phyloP scores from a whole-genome alignment of 1,140 invertebrate species.

The Sycophaga agraensis region DNA sequence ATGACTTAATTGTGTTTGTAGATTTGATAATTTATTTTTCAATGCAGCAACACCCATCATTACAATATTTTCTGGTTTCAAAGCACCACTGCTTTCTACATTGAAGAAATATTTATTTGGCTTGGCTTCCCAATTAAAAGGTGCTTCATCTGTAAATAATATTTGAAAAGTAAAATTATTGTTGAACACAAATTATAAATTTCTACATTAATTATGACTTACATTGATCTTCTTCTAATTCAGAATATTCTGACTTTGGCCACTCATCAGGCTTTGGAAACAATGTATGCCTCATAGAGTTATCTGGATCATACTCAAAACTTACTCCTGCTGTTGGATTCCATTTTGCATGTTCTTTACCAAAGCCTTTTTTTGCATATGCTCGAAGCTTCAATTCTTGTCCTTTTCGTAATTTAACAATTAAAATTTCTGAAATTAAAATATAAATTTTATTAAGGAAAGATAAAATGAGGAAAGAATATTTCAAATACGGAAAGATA shows the following conservation, averaged over 20 bases:
- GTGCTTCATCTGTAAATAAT: slow-evolving; percentile 74
- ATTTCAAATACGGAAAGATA: too few species aligned
- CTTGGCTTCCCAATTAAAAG: slow-evolving; percentile 90
- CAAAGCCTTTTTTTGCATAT: slow-evolving; percentile 95
- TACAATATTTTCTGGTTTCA: slow-evolving; percentile 97
- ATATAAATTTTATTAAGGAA: too few species aligned
- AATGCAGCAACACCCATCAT: slow-evolving; percentile 89
- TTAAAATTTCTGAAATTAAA: slow-evolving; percentile 77
- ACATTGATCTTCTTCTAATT: slow-evolving; percentile 91
- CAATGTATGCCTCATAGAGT: slow-evolving; percentile 92
- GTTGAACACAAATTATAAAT: not conserved
- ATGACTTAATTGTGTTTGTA: slow-evolving; percentile 89
- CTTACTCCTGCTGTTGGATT: slow-evolving; percentile 97
- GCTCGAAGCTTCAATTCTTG: slow-evolving; percentile 95
- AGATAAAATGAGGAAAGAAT: too few species aligned
- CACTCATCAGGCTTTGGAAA: slow-evolving; percentile 98
- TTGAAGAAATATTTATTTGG: slow-evolving; percentile 98
- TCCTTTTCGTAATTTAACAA: slow-evolving; percentile 96
- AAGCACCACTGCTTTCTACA: slow-evolving; percentile 91
- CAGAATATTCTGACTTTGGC: slow-evolving; percentile 97
- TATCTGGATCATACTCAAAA: slow-evolving; percentile 99
- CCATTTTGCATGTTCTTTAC: slow-evolving; percentile 99
- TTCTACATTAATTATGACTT: slow-evolving; percentile 47
- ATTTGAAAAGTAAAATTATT: slow-evolving; percentile 2
- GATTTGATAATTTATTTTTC: slow-evolving; percentile 94